These are phyloP conservation scores for Capricornis sumatraensis DNA, from an alignment of 2,113 vertebrate species.

Conservation along the genomic window DNA sequence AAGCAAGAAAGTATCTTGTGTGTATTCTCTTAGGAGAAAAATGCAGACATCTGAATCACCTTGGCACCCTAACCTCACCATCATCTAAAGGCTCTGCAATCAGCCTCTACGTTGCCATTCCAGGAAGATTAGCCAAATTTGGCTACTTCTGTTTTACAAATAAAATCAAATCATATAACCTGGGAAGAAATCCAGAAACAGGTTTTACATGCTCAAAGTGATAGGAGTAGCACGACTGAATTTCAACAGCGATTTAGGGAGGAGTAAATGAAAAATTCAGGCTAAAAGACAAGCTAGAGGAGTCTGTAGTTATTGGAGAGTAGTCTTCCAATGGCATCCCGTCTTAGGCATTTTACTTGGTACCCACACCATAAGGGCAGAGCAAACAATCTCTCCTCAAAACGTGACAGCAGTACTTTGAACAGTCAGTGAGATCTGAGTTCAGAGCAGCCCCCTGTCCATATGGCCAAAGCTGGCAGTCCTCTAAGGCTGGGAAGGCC, in stretches of 20 bases:
- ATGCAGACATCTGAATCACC: neutral
- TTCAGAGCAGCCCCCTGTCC: neutral
- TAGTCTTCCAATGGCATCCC: neutral
- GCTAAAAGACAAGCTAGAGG: neutral
- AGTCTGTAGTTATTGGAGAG: neutral
- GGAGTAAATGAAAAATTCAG: neutral
- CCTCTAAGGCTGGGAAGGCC: neutral
- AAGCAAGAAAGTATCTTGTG: neutral
- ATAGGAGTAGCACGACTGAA: neutral
- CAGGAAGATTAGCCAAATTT: neutral
- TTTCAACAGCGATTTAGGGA: neutral
- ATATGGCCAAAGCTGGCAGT: neutral
- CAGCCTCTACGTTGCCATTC: neutral
- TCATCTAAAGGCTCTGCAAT: neutral
- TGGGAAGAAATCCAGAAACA: neutral
- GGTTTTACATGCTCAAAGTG: neutral
- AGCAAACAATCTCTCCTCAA: neutral
- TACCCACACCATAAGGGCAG: neutral
- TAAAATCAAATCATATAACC: neutral
- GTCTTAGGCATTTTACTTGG: neutral
- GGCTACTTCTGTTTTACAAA: neutral
- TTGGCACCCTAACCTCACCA: neutral
- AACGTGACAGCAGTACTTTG: neutral
- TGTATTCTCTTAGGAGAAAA: neutral
- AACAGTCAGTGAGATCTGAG: neutral